Evolutionary conservation across 2,113 vertebrate genomes (phyloP).

Genomic region (Hassar affinis): DNA sequence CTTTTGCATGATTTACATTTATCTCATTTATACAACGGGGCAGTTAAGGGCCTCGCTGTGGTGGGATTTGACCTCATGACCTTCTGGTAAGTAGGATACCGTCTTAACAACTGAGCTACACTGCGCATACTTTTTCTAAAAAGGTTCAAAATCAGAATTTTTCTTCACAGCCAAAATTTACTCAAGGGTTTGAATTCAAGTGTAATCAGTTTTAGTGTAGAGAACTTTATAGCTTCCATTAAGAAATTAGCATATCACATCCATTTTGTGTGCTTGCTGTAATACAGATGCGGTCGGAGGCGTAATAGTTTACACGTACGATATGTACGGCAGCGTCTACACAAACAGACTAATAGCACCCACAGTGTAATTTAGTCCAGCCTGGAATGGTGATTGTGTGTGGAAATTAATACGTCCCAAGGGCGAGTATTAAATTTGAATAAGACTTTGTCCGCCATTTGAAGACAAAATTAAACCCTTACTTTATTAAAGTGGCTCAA

Average conservation of each 20-base stretch:
- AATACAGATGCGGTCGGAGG: neutral
- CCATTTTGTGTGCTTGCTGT: neutral
- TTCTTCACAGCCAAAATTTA: neutral
- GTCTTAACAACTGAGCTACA: too few relatives aligned
- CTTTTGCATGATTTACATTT: too few relatives aligned
- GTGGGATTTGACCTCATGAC: too few relatives aligned
- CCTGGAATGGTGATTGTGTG: neutral
- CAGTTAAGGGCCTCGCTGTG: too few relatives aligned
- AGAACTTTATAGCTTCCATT: neutral
- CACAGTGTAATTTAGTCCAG: constrained; percentile 1
- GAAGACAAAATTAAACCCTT: constrained; percentile 14
- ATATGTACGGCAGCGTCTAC: neutral
- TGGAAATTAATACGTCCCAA: constrained; percentile 1
- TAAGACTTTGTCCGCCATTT: neutral
- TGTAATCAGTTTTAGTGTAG: neutral
- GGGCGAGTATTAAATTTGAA: constrained; percentile 6
- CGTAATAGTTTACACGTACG: neutral
- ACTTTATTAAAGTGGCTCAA: constrained; percentile 8
- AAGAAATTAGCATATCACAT: neutral
- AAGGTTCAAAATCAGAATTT: too few relatives aligned
- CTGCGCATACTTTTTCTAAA: neutral
- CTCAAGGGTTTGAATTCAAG: neutral
- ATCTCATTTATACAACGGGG: too few relatives aligned
- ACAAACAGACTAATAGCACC: neutral
- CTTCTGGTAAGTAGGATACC: too few relatives aligned